Evolutionary conservation across 2,888 invertebrate genomes (phyloP), one percentile per base, ranked within the genome.

Genomic region (Teinopalpus imperialis): DNA sequence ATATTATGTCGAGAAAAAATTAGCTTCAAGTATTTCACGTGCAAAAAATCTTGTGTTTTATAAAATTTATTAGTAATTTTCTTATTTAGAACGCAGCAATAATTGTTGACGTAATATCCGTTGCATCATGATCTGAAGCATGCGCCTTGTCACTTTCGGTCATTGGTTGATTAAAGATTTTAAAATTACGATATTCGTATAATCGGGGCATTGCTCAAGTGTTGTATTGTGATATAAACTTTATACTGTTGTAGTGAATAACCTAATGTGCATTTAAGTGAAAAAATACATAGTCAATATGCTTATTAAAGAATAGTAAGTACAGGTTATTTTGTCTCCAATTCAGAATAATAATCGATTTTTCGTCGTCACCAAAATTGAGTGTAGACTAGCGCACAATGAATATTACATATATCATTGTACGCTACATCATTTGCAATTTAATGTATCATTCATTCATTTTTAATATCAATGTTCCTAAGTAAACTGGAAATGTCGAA

Each of bases 261-360:
- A 81, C 89, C 86, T 86, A 71, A 83, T 86, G 86, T 87, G 83
- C 81, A 76, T 81, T 66, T 82, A 81, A 80, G 83, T 83, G 80
- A 74, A 71, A 66, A 61, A 71, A 73, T 68, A 74, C 76, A 74
- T 68, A 70, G 74, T 74, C 87, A 91, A 79, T 74, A 92, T 92
- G 92, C 90, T 92, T 85, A 93, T 93, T 82, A 92, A 92, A 90
- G 92, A 92, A 91, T 93, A 89, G 92, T 92, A 78, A 92, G 92
- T 92, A 89, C 61, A 78, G 81, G 83, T 83, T 85, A 85, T 66
- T 59, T 63, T 56, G 61, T 64, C 61, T 72, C 63, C 67, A 68
- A 66, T 71, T 66, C 71, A 66, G 65, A 75, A 75, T 75, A 69
- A 71, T 67, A 78, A 88, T 87, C 86, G 87, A 86, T 85, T 81